Evolutionary conservation across 1,140 invertebrate species (phyloP).

Genomic region (Drosophila albomicans): DNA sequence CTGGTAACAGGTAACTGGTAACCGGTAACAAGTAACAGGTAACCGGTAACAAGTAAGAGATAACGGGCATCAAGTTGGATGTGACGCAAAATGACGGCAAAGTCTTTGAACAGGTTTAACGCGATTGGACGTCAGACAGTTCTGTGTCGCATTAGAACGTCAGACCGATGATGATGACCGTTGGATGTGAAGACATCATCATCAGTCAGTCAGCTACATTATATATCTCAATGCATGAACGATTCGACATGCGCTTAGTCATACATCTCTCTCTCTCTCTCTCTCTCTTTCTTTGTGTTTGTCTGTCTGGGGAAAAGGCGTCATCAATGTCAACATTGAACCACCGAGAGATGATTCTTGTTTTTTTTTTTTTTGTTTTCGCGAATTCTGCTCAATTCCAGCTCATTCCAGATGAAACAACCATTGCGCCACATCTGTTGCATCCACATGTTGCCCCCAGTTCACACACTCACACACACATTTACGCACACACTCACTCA

Average conservation of each 20-base stretch:
- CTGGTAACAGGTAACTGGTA: too few species aligned
- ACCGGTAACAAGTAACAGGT: too few species aligned
- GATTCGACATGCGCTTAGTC: slow-evolving; percentile 13
- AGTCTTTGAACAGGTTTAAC: slow-evolving; percentile 32
- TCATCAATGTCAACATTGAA: slow-evolving; percentile 40
- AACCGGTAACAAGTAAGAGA: not conserved
- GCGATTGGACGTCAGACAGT: slow-evolving; percentile 4
- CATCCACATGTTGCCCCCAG: slow-evolving; percentile 9
- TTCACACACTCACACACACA: not conserved
- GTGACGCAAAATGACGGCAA: slow-evolving; percentile 13
- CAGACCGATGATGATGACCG: not conserved
- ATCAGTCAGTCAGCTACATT: not conserved
- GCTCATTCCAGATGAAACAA: slow-evolving; percentile 22
- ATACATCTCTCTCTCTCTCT: not conserved
- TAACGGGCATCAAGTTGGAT: not conserved
- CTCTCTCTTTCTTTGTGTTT: not conserved
- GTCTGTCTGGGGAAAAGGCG: slow-evolving; percentile 18
- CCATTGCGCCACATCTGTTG: slow-evolving; percentile 3
- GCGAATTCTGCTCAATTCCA: not conserved
- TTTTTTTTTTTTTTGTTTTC: not conserved
- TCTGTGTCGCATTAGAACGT: not conserved
- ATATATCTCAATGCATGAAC: not conserved
- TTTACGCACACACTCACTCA: too few species aligned
- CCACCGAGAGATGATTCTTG: not conserved
- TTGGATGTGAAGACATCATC: slow-evolving; percentile 2